These are phyloP conservation scores for Exocentrus adspersus DNA, from an alignment of 2,888 invertebrate genomes.

Conservation along the genomic window DNA sequence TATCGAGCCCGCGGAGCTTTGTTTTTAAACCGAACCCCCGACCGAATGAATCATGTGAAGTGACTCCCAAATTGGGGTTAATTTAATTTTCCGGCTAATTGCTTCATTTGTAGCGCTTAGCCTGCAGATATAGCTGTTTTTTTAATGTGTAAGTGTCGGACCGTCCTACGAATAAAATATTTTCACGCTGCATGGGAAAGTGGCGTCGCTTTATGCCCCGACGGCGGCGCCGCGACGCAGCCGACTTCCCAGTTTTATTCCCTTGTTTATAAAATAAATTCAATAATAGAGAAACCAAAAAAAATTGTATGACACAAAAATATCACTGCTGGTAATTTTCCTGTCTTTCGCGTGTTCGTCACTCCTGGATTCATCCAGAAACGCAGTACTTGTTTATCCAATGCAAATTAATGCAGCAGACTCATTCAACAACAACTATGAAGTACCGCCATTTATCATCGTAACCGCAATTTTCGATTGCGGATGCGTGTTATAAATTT, in stretches of 20 bases:
- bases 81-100: not conserved
- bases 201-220: not conserved
- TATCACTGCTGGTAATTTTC: too few species aligned
- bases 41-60: not conserved
- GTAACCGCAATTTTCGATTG: not conserved
- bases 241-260: too few species aligned
- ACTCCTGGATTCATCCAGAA: not conserved
- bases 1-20: too few species aligned
- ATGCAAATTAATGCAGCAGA: not conserved
- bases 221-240: too few species aligned
- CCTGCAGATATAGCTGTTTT: not conserved
- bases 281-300: too few species aligned
- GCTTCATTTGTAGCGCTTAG: not conserved
- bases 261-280: too few species aligned
- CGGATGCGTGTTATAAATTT: not conserved
- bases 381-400: not conserved
- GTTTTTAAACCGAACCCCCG: not conserved
- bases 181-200: not conserved
- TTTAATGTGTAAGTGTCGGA: not conserved
- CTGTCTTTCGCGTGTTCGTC: too few species aligned
- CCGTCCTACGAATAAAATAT: slow-evolving; percentile 1
- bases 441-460: not conserved
- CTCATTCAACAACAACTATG: too few species aligned
- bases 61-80: not conserved
- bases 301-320: too few species aligned